Evolutionary conservation across 2,113 vertebrate species (phyloP).

Genomic region (Cinclus mexicanus): DNA sequence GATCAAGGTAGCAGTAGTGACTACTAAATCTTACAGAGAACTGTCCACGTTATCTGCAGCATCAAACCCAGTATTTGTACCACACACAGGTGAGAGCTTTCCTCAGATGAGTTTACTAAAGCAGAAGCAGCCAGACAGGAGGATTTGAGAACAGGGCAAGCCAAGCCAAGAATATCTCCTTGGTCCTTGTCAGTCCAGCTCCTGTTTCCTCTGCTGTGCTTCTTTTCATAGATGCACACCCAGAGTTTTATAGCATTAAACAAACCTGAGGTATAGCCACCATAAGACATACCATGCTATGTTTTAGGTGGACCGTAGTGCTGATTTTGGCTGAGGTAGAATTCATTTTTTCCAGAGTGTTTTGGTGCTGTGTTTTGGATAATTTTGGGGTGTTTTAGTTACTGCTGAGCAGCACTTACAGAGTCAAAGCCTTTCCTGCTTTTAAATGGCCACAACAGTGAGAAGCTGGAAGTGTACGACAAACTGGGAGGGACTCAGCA

Average conservation of each 20-base stretch:
- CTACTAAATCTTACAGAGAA: background rate
- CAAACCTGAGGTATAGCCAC: background rate
- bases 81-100: background rate
- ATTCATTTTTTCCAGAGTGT: background rate
- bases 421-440: background rate
- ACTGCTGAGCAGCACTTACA: background rate
- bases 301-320: background rate
- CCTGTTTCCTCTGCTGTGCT: background rate
- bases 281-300: rapidly evolving
- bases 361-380: background rate
- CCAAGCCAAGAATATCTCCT: background rate
- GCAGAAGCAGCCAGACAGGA: background rate
- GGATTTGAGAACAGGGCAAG: background rate
- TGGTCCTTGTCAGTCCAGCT: background rate
- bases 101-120: background rate
- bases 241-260: background rate
- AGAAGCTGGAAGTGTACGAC: background rate
- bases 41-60: background rate
- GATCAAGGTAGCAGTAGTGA: background rate
- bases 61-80: background rate
- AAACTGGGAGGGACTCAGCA: background rate
- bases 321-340: background rate
- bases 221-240: background rate
- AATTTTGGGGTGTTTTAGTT: background rate
- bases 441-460: rapidly evolving